Conservation (phyloP, 2,797 vertebrate genomes). For the Naso thynnoides region DNA sequence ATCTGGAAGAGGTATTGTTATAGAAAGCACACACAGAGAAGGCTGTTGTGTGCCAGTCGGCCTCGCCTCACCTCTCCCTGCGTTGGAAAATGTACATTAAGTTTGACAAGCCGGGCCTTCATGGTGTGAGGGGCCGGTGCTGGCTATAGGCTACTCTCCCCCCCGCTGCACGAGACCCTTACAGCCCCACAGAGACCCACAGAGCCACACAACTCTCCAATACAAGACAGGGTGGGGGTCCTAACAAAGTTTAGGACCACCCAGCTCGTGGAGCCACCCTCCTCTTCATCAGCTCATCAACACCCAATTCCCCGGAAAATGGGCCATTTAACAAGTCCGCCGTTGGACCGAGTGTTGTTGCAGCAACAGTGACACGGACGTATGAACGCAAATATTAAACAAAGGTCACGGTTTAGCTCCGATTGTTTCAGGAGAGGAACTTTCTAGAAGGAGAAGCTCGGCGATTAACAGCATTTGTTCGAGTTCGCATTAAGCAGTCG, state of each 20-base stretch:
- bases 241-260: slow-evolving; percentile 77
- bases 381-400: slow-evolving; percentile 41
- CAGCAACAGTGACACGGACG: slow-evolving; percentile 58
- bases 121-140: slow-evolving; percentile 76
- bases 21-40: slow-evolving; percentile 77
- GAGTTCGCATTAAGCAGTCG: slow-evolving; percentile 58
- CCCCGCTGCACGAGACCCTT: slow-evolving; percentile 75
- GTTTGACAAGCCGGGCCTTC: slow-evolving; percentile 84
- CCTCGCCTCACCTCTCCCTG: slow-evolving; percentile 76
- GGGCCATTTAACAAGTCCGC: slow-evolving; percentile 76
- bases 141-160: slow-evolving; percentile 72
- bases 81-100: slow-evolving; percentile 84
- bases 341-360: slow-evolving; percentile 61
- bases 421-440: slow-evolving; percentile 61
- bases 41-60: slow-evolving; percentile 78
- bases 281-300: slow-evolving; percentile 86
- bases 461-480: slow-evolving; percentile 68
- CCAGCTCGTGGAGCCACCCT: slow-evolving; percentile 77
- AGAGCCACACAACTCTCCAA: slow-evolving; percentile 73
- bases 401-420: slow-evolving; percentile 51
- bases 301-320: slow-evolving; percentile 84
- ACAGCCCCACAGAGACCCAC: slow-evolving; percentile 78
- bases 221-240: slow-evolving; percentile 72
- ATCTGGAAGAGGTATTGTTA: slow-evolving; percentile 83
- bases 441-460: slow-evolving; percentile 64